Evolutionary conservation across 2,888 invertebrate genomes (phyloP), one percentile per base, ranked within the genome.

Genomic region (Trichogramma dendrolimi): DNA sequence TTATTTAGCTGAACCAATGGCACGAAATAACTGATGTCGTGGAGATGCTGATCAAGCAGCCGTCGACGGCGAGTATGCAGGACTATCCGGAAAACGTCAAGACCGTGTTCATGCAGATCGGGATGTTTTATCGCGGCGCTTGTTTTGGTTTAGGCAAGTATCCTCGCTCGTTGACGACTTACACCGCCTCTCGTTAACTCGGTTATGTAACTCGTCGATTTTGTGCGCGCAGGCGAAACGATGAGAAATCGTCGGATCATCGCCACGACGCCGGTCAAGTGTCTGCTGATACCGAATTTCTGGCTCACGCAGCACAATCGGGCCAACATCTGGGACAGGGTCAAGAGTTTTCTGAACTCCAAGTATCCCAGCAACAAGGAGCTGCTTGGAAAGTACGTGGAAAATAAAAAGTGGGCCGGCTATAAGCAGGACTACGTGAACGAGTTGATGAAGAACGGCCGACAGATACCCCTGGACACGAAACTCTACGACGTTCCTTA

Each of bases 251-350:
- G 90, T 10, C 83, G 87, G 5, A 84, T 91, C 40, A 82, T 90
- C 56, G 87, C 90, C 0, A 73, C 84, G 49, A 85, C 84, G 1
- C 83, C 82, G 0, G 85, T 87, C 5, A 83, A 84, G 68, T 89
- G 89, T 68, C 81, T 91, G 71, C 76, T 88, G 46, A 76, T 91
- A 61, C 91, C 91, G 0, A 83, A 85, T 64, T 86, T 86, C 70
- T 90, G 88, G 86, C 79, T 91, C 14, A 72, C 86, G 47, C 85
- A 87, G 68, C 84, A 85, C 52, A 87, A 87, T 72, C 83, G 83
- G 0, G 85, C 84, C 6, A 86, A 87, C 69, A 84, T 87, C 47
- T 88, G 88, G 87, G 81, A 83, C 40, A 81, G 85, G 42, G 84
- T 87, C 41, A 80, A 82, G 68, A 81, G 85, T 55, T 87, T 84